phyloP scores from a whole-genome alignment of 92 coral and sea anemone genomes.

The Porites cylindrica region DNA sequence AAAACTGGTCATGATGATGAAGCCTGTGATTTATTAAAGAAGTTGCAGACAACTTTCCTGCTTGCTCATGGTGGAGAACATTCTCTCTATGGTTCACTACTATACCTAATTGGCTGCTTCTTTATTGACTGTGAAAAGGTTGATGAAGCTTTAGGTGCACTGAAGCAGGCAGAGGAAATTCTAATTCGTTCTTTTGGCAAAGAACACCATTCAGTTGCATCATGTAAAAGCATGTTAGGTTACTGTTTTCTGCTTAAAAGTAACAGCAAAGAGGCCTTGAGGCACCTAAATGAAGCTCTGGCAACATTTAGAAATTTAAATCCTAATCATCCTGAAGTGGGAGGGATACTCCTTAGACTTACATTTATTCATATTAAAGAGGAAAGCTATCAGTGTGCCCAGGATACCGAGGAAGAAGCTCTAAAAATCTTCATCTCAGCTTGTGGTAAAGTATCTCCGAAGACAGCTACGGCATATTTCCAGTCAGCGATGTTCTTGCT shows the following conservation, averaged over 20 bases:
- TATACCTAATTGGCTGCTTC: conserved; percentile 16
- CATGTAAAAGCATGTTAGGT: conserved; percentile 23
- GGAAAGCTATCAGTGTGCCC: not conserved
- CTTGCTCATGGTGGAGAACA: not conserved
- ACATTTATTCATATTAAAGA: not conserved
- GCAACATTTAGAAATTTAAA: not conserved
- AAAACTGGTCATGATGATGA: not conserved
- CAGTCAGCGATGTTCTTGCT: conserved; percentile 12
- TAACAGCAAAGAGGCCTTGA: not conserved
- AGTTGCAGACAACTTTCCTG: not conserved
- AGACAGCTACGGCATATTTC: conserved; percentile 7
- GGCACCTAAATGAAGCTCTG: conserved; percentile 2
- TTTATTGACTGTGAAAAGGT: not conserved
- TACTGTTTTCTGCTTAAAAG: conserved; percentile 3
- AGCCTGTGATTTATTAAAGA: conserved; percentile 17
- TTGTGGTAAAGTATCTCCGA: conserved; percentile 20
- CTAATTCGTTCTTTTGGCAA: not conserved
- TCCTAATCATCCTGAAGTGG: conserved; percentile 12
- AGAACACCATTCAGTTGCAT: conserved; percentile 4
- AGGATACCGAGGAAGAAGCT: not conserved
- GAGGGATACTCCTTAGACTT: conserved; percentile 1
- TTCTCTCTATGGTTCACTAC: conserved; percentile 17
- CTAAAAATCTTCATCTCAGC: not conserved
- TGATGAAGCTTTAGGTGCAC: not conserved
- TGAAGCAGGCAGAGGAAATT: conserved; percentile 3